Evolutionary conservation across 1,140 invertebrate species (phyloP).

Genomic region (Eumaeus atala): DNA sequence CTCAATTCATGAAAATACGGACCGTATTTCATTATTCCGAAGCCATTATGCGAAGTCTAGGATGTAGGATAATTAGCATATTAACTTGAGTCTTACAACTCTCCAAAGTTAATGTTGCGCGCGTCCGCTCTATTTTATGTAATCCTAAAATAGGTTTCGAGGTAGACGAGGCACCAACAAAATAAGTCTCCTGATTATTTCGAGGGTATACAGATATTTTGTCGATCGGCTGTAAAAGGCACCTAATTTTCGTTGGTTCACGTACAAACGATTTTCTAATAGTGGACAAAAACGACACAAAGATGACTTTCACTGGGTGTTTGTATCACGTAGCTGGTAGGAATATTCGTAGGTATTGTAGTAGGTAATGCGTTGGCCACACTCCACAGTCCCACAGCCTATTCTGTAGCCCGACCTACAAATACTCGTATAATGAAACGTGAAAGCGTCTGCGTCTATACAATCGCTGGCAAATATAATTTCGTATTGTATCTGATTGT

Average conservation of each 20-base stretch:
- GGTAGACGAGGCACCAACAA: no score
- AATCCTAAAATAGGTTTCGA: no score
- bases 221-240: background rate
- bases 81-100: no score
- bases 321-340: slow-evolving; percentile 24
- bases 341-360: slow-evolving; percentile 19
- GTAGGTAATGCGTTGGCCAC: slow-evolving; percentile 23
- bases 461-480: slow-evolving; percentile 1
- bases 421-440: slow-evolving; percentile 25
- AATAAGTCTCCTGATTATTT: no score
- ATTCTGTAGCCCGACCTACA: slow-evolving; percentile 22
- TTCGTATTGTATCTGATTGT: slow-evolving; percentile 3
- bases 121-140: no score
- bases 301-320: slow-evolving; percentile 27
- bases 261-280: slow-evolving; percentile 7
- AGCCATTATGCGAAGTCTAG: no score
- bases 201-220: no score
- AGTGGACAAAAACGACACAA: slow-evolving; percentile 26
- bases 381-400: slow-evolving; percentile 17
- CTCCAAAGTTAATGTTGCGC: no score
- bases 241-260: background rate
- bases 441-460: slow-evolving; percentile 15
- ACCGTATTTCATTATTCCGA: no score
- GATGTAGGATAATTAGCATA: no score
- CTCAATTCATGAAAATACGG: no score